phyloP scores from a whole-genome alignment of 2,113 vertebrate species.

The Lethenteron reissneri region DNA sequence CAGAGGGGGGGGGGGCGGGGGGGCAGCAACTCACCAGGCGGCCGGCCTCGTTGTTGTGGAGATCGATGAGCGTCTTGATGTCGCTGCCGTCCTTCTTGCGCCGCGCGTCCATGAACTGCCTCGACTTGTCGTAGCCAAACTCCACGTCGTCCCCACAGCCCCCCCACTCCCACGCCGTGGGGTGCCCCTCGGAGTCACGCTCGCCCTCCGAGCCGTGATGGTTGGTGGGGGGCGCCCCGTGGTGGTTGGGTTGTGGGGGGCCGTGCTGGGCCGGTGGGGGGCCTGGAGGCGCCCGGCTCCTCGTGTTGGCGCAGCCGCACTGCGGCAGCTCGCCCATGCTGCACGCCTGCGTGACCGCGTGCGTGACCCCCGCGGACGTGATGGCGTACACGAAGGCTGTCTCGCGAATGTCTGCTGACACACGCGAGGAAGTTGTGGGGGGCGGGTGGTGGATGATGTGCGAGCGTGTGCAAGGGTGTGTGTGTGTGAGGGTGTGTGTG shows the following conservation, averaged over 20 bases:
- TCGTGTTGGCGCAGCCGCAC: slow-evolving; percentile 8
- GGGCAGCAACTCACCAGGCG: slow-evolving; percentile 4
- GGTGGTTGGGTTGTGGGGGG: too few species aligned
- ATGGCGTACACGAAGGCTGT: slow-evolving; percentile 10
- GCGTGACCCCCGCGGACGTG: slow-evolving; percentile 7
- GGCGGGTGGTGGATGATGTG: neutral
- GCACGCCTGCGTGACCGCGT: slow-evolving; percentile 10
- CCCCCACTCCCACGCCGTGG: slow-evolving; percentile 6
- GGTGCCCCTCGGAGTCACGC: slow-evolving; percentile 9
- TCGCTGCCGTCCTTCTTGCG: slow-evolving; percentile 7
- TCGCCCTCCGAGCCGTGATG: slow-evolving; percentile 9
- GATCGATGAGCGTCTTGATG: slow-evolving; percentile 8
- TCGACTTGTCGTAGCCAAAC: slow-evolving; percentile 9
- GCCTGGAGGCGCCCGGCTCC: neutral
- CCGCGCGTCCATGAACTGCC: slow-evolving; percentile 9
- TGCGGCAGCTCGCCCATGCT: slow-evolving; percentile 9
- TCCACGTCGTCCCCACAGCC: slow-evolving; percentile 4
- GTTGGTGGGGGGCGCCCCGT: neutral
- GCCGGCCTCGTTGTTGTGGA: slow-evolving; percentile 11
- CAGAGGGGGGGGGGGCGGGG: too few species aligned
- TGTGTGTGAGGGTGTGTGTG: too few species aligned
- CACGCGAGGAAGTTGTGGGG: neutral
- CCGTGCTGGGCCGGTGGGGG: too few species aligned
- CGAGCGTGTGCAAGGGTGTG: neutral
- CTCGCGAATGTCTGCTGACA: slow-evolving; percentile 9